Evolutionary conservation across 2,113 vertebrate species (phyloP), one percentile per base, ranked within the genome.

Genomic region (Calidris pygmaea): DNA sequence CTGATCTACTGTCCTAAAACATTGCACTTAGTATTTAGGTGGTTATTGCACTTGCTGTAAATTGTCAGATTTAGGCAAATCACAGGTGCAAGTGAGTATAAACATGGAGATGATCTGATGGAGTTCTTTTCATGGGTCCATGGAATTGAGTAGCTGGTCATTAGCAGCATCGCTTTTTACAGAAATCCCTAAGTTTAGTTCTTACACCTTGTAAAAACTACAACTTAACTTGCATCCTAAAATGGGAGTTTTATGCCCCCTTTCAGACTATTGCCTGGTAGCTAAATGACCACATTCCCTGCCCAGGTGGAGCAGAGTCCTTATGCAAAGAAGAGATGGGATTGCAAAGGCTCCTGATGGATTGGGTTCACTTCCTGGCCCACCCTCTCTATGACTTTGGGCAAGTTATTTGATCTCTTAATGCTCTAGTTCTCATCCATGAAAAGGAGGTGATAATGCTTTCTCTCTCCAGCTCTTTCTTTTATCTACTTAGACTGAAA

Each of bases 401-500:
- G 39, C 56, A 89, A 77, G 89, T 85, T 89, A 95, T 85, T 96
- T 91, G 94, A 95, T 89, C 94, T 94, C 89, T 89, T 95, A 95
- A 90, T 93, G 86, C 66, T 92, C 87, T 79, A 80, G 63, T 85
- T 93, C 62, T 66, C 21, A 39, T 71, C 90, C 67, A 71, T 66
- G 75, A 94, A 91, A 73, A 85, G 62, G 66, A 91, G 67, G 59
- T 85, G 87, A 74, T 85, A 95, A 96, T 63, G 89, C 58, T 89
- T 93, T 90, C 91, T 95, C 55, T 94, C 71, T 95, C n/a, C 84
- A 82, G 71, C 45, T 72, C n/a, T 66, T 95, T 88, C 39, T 91
- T 85, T 41, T 39, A 56, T 23, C 48, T 82, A 53, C 48, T 95
- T 91, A 66, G 62, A 50, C 52, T 82, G 58, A 91, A 96, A 92